Base-by-base conservation (phyloP, 2,888 invertebrate genomes). In the Quadriops clusia region DNA sequence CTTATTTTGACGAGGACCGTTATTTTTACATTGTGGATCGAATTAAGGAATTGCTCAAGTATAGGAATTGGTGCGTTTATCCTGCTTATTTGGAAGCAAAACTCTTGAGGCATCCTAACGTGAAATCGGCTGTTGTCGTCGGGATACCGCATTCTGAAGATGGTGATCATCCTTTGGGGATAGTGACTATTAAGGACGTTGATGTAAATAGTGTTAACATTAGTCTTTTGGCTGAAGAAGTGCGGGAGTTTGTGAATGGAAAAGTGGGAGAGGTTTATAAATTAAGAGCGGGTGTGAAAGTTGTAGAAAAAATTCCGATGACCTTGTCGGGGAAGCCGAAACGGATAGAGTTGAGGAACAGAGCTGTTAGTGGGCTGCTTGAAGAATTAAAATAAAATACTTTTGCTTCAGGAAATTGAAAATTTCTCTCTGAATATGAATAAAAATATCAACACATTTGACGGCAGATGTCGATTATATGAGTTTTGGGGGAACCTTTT, bases 11-110 rank as follows among this genome's bases (percentile, higher is more conserved):
- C 35, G 60, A 64, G 9, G 54, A 64, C 11, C 54, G 54, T 37
- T 62, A 65, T 40, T 64, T 61, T 36, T 69, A 51, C 46, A 60
- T 64, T 21, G 57, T 66, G 0, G 70, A 68, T 18, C 56, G 70
- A 13, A 58, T 65, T 4, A 70, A 70, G 38, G 56, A 65, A 38
- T 49, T 70, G 37, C 46, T 67, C 4, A 46, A 43, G 24, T 45
- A 31, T 32, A 40, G 34, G 38, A 34, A 36, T 2, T 34, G 42
- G 27, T 42, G 41, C 23, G 37, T 47, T 4, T 22, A 42, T 5
- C 46, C 46, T 7, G 40, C 40, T 5, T 30, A 31, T 25, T 17
- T 47, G 5, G 47, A 47, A 32, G 36, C 32, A 2, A 37, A 45
- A 9, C 23, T 47, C n/a, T 27, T 38, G 9, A 20, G 17, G n/a